Evolutionary conservation across 2,888 invertebrate species (phyloP).

Genomic region (Tryphoninae sp.): DNA sequence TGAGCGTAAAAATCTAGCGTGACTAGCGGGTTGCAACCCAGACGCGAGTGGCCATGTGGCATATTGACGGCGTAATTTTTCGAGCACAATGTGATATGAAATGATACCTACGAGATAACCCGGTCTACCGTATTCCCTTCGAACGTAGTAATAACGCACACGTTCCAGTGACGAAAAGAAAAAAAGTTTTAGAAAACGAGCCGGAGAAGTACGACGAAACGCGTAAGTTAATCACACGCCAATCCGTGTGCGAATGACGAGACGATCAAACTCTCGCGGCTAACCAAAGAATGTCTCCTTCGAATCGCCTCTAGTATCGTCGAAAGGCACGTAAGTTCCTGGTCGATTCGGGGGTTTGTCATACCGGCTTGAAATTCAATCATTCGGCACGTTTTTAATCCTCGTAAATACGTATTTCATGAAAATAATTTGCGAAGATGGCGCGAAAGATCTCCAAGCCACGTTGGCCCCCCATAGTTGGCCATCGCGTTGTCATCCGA

Average conservation of each 20-base stretch:
- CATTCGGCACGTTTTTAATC: constrained; percentile 5
- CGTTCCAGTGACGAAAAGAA: not conserved
- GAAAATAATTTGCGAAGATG: constrained; percentile 81
- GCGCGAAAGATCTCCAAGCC: constrained; percentile 81
- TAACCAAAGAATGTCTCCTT: constrained; percentile 69
- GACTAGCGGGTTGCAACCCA: constrained; percentile 41
- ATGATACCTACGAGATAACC: not conserved
- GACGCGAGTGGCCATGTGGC: constrained; percentile 59
- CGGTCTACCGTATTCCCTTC: not conserved
- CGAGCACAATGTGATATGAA: constrained; percentile 19
- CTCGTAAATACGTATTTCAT: constrained; percentile 56
- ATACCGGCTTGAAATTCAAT: constrained; percentile 40
- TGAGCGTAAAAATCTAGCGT: constrained; percentile 52
- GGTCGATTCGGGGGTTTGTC: not conserved
- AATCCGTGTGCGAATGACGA: constrained; percentile 43
- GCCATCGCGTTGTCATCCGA: constrained; percentile 56
- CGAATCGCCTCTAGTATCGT: not conserved
- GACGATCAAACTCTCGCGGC: constrained; percentile 53
- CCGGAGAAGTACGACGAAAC: constrained; percentile 32
- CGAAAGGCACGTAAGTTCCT: not conserved
- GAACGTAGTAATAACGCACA: not conserved
- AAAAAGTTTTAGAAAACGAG: constrained; percentile 22
- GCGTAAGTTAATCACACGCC: constrained; percentile 40
- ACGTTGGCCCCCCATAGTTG: constrained; percentile 70
- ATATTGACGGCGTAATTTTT: constrained; percentile 61